Base-by-base conservation (phyloP, 2,113 vertebrate species). In the Leucoraja erinaceus region DNA sequence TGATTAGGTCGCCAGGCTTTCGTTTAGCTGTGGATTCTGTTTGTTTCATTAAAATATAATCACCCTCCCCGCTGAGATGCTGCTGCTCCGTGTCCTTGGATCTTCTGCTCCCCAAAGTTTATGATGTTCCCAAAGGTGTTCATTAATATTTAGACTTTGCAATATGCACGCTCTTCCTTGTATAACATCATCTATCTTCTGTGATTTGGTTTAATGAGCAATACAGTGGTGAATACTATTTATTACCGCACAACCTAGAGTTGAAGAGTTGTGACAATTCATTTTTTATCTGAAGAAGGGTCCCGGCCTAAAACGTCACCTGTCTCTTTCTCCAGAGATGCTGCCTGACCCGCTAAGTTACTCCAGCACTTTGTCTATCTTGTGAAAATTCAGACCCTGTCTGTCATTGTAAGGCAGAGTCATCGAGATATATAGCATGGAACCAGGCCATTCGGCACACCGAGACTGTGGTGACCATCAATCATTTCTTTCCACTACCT, bases 51-150 rank as follows among this genome's bases (percentile, higher is more conserved):
- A 68, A 12, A 9, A 74, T 54, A 74, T 38, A 47, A 68, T 12
- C 8, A 2, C 31, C 63, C 31, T 47, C 63, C 38, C 33, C 4
- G 18, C 18, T 22, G 33, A 54, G 31, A 4, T 54, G 0, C 28
- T 72, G 54, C 68, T 5, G 22, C 54, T 54, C 90, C 31, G 83
- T 33, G 38, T 5, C 33, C 12, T 88, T 74, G 33, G 38, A 12
- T 22, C 33, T 72, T 74, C 33, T 72, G 10, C 28, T 14, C 72
- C 33, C 22, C 20, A 9, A 72, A 47, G 68, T 91, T 72, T 38
- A 72, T 54, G 38, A 54, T 54, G 18, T 9, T 91, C 90, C 90
- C 90, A 91, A 12, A 91, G 68, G 90, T 47, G 66, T 28, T 91
- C 90, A 91, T 91, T 91, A 91, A 72, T 20, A 10, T 72, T 54